A percentile compares a stretch with the other conserved stretches of the same genome.
Conservation (phyloP, 2,888 invertebrate species). For the Cerastis rubricosa region DNA sequence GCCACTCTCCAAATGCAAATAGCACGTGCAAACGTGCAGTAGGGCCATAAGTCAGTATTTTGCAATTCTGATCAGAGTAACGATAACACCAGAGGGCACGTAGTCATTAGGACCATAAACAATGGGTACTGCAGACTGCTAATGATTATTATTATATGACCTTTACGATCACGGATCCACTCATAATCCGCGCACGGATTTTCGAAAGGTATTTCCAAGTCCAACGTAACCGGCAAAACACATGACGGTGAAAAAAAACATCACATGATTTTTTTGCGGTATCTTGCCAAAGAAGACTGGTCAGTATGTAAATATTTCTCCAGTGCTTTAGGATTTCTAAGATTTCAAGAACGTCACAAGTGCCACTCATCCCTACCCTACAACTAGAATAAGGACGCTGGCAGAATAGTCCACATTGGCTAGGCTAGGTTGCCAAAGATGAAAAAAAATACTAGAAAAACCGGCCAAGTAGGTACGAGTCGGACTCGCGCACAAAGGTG, state of each 20-base stretch:
- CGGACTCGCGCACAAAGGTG: no score
- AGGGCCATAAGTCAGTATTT: conserved; percentile 16
- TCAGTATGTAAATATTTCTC: not conserved
- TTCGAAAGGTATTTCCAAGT: conserved; percentile 22
- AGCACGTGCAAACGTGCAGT: conserved; percentile 28
- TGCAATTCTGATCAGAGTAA: conserved; percentile 33
- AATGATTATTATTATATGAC: conserved; percentile 40
- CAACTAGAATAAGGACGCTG: not conserved
- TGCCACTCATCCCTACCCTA: not conserved
- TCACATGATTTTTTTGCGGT: conserved; percentile 21
- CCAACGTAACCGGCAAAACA: conserved; percentile 12
- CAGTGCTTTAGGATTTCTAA: not conserved
- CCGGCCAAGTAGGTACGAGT: no score
- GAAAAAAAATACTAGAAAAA: no score
- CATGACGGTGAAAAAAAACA: conserved; percentile 21
- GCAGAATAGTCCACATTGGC: no score
- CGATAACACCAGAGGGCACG: conserved; percentile 26
- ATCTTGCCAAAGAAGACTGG: not conserved
- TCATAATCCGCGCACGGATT: not conserved
- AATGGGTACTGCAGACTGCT: conserved; percentile 16
- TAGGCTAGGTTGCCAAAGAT: no score
- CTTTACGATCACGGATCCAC: conserved; percentile 39
- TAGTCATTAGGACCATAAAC: conserved; percentile 36
- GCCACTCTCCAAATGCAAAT: conserved; percentile 17
- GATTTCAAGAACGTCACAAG: not conserved